phyloP scores from a whole-genome alignment of 2,888 invertebrate species.

The Luperina nickerlii region DNA sequence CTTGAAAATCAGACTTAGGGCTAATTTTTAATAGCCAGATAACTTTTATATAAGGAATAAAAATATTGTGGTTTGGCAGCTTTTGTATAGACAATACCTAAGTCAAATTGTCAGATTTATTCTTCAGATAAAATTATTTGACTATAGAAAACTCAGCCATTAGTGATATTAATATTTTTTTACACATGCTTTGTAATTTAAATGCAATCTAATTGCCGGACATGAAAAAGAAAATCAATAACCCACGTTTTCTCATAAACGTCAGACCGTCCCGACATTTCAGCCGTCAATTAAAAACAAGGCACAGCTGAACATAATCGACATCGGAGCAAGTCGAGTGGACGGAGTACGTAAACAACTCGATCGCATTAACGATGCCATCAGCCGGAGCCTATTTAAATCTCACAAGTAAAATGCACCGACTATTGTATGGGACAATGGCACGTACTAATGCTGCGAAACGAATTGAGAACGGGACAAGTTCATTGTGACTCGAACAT shows the following conservation, averaged over 20 bases:
- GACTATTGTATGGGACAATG: conserved; percentile 79
- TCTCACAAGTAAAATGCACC: conserved; percentile 77
- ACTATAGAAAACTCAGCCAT: too few relatives aligned
- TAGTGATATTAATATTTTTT: neutral
- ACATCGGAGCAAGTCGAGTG: conserved; percentile 44
- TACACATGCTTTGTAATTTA: neutral
- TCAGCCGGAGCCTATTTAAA: conserved; percentile 79
- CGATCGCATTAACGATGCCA: conserved; percentile 74
- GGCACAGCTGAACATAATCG: conserved; percentile 38
- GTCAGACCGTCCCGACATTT: conserved; percentile 14
- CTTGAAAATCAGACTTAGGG: too few relatives aligned
- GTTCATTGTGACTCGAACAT: conserved; percentile 86
- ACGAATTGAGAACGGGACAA: conserved; percentile 85
- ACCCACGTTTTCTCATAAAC: conserved; percentile 23
- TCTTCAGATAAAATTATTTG: too few relatives aligned
- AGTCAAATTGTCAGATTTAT: too few relatives aligned
- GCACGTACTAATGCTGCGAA: conserved; percentile 84
- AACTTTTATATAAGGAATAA: too few relatives aligned
- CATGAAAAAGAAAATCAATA: neutral
- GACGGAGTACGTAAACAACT: conserved; percentile 66
- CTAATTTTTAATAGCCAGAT: too few relatives aligned
- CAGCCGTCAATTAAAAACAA: conserved; percentile 50
- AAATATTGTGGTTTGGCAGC: too few relatives aligned
- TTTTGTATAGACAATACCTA: too few relatives aligned
- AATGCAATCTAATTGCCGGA: neutral